These are phyloP conservation scores for Vesta saturnalis DNA, from an alignment of 2,888 invertebrate genomes.

Conservation along the genomic window DNA sequence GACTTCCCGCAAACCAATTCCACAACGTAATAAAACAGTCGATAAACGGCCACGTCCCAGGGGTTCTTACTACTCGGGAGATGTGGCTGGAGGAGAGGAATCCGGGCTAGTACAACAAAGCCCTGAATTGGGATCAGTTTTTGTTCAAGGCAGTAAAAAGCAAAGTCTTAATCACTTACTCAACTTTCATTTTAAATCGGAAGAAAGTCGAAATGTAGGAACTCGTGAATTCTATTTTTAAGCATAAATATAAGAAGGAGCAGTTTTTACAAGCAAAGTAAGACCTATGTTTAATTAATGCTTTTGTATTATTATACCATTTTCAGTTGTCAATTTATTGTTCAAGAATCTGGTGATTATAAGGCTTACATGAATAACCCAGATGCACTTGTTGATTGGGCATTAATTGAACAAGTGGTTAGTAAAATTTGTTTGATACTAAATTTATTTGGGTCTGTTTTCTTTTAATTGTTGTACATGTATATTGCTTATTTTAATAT, in stretches of 20 bases:
- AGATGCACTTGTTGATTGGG: constrained; percentile 92
- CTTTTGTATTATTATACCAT: constrained; percentile 27
- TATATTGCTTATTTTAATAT: too few relatives aligned
- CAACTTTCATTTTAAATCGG: constrained; percentile 86
- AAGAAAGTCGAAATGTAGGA: constrained; percentile 60
- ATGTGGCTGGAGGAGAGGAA: constrained; percentile 75
- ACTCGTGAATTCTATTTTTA: constrained; percentile 63
- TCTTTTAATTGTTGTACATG: too few relatives aligned
- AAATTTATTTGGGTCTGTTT: neutral
- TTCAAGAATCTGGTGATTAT: constrained; percentile 84
- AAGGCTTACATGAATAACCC: constrained; percentile 82
- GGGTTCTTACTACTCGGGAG: constrained; percentile 66
- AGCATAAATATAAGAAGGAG: constrained; percentile 89
- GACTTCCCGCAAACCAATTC: constrained; percentile 74
- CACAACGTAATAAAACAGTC: constrained; percentile 72
- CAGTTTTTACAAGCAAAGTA: constrained; percentile 95
- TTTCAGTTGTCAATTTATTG: constrained; percentile 93
- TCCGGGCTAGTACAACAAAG: constrained; percentile 67
- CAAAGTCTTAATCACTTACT: constrained; percentile 93
- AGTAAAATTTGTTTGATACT: constrained; percentile 54
- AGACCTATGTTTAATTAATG: neutral
- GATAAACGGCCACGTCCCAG: constrained; percentile 79
- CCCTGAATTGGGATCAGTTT: constrained; percentile 85
- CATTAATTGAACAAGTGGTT: constrained; percentile 92
- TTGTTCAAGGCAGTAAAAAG: constrained; percentile 87